A percentile compares a stretch with the other conserved stretches of the same genome.
phyloP scores from a whole-genome alignment of 2,888 invertebrate genomes.

The Argyresthia albistria region DNA sequence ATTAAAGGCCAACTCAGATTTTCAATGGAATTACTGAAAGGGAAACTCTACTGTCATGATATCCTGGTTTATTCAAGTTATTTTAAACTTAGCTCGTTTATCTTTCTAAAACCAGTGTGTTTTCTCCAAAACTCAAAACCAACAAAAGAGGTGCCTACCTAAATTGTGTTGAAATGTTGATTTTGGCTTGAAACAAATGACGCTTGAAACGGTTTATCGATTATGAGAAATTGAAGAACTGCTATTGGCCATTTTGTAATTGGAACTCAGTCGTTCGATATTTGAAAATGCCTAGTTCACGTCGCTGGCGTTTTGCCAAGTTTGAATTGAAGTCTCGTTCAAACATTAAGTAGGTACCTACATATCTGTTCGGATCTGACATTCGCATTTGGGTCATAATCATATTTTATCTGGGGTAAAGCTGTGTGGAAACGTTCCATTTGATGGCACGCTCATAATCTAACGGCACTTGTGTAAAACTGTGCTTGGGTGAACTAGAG shows the following conservation, averaged over 20 bases:
- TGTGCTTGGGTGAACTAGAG: too few relatives aligned
- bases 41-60: too few relatives aligned
- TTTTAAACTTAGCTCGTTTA: too few relatives aligned
- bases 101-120: too few relatives aligned
- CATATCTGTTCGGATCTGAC: constrained; percentile 22
- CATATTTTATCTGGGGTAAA: constrained; percentile 32
- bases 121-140: too few relatives aligned
- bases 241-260: constrained; percentile 14
- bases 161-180: too few relatives aligned
- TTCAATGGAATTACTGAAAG: too few relatives aligned
- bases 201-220: not conserved
- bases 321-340: constrained; percentile 19
- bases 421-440: not conserved
- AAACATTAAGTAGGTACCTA: constrained; percentile 29
- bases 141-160: too few relatives aligned
- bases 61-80: too few relatives aligned
- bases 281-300: constrained; percentile 26
- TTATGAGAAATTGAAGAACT: not conserved
- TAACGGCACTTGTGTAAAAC: too few relatives aligned
- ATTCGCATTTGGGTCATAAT: constrained; percentile 42
- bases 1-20: too few relatives aligned
- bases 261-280: constrained; percentile 28
- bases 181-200: not conserved
- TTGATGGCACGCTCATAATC: not conserved
- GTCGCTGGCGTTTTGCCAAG: constrained; percentile 35